Conservation (phyloP, 2,113 vertebrate genomes). For the Polyodon spathula region DNA sequence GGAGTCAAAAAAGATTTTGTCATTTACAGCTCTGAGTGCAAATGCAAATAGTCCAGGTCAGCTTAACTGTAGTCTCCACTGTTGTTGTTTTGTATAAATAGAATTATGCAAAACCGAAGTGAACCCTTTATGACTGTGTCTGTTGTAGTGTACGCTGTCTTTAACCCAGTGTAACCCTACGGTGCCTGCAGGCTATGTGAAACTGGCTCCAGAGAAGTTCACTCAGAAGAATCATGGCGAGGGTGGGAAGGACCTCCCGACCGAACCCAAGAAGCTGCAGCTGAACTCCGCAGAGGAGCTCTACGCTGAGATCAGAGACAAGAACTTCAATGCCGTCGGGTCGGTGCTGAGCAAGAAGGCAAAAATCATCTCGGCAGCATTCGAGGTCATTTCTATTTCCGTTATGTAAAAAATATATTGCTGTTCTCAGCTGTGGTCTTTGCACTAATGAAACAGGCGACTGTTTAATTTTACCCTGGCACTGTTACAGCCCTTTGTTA, state of each 20-base stretch:
- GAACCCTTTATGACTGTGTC: background rate
- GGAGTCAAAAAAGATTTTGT: too few species aligned
- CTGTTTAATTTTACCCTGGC: background rate
- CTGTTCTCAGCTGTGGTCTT: slow-evolving; percentile 5
- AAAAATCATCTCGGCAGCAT: slow-evolving; percentile 93
- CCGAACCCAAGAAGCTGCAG: slow-evolving; percentile 88
- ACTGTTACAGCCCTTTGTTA: background rate
- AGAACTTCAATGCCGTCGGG: slow-evolving; percentile 95
- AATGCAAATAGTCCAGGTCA: too few species aligned
- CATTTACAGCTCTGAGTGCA: too few species aligned
- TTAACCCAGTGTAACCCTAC: background rate
- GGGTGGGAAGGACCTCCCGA: slow-evolving; percentile 81
- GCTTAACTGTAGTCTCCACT: too few species aligned
- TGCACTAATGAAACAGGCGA: slow-evolving; percentile 49
- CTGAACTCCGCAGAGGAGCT: slow-evolving; percentile 94
- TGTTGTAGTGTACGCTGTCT: background rate
- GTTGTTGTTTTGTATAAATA: too few species aligned
- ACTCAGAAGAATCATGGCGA: slow-evolving; percentile 86
- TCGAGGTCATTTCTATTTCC: too few species aligned
- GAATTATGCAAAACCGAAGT: too few species aligned
- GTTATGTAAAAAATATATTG: background rate
- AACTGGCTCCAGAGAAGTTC: slow-evolving; percentile 94
- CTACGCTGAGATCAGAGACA: slow-evolving; percentile 92
- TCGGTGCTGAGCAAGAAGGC: slow-evolving; percentile 94
- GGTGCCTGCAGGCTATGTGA: slow-evolving; percentile 71